Base-by-base conservation (phyloP, 64 coral and sea anemone genomes). In the Catalaphyllia jardinei region DNA sequence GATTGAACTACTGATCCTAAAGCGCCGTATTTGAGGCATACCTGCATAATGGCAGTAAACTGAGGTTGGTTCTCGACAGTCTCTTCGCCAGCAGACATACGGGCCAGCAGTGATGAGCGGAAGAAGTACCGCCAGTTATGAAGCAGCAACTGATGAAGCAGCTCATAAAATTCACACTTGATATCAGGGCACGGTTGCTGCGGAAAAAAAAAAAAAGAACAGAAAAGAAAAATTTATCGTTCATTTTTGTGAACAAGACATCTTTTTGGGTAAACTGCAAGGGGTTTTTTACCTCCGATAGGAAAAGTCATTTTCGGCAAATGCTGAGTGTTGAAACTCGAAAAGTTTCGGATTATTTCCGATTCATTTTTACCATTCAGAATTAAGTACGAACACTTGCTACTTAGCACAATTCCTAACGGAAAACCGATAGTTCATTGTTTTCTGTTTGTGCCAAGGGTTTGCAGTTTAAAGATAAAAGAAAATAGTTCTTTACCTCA, bases 81-180 rank as follows among this genome's bases (percentile, higher is more conserved):
- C 76, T 95, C 96, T 24, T 98, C 93, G 1, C 93, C 96, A 6
- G 83, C 25, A 64, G 93, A 89, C 87, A 98, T 83, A 31, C 87
- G 60, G 72, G 90, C 94, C 67, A 95, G 91, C 65, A 98, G 33
- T 10, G 94, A 95, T 12, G 93, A 87, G 38, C 96, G 96, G 57
- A 98, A 98, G 71, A 98, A 98, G 83, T 95, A 98, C 0, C 96
- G 90, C 96, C 96, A 98, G 88, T 98, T 98, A 63, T 95, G 94
- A 0, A 98, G 75, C n/a, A 98, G 78, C 8, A 98, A 77, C 67
- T 98, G 96, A 88, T 98, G 96, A 25, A 98, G 87, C 4, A 98
- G 91, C 55, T 98, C 96, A 28, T 88, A 98, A 79, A 95, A 98
- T 75, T 98, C 93, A 31, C 87, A 95, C 65, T 95, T 98, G 74